phyloP scores from a whole-genome alignment of 2,888 invertebrate genomes.

The Allygus modestus region DNA sequence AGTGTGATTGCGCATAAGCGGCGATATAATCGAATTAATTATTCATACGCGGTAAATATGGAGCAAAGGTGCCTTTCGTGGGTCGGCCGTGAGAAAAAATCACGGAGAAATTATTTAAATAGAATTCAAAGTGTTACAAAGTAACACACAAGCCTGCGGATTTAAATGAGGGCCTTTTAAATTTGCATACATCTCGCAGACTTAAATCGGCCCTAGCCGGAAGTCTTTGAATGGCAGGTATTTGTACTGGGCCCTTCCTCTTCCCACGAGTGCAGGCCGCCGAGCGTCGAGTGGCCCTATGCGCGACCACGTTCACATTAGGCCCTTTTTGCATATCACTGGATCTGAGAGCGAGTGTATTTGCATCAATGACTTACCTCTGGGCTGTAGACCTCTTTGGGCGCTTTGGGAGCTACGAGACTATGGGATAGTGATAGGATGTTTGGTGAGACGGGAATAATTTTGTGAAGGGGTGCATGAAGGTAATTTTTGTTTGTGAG shows the following conservation, averaged over 20 bases:
- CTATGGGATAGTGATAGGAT: too few species aligned
- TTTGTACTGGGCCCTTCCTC: constrained; percentile 12
- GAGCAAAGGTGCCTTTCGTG: background rate
- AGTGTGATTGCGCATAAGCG: constrained; percentile 22
- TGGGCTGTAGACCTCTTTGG: background rate
- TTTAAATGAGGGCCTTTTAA: constrained; percentile 34
- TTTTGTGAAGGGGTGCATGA: too few species aligned
- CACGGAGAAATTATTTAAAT: constrained; percentile 19
- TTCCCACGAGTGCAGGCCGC: constrained; percentile 21
- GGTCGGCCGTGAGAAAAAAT: constrained; percentile 8
- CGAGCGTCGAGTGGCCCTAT: background rate
- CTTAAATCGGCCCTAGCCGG: too few species aligned
- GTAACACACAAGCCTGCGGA: constrained; percentile 38
- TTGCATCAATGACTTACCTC: background rate
- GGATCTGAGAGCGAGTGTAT: background rate
- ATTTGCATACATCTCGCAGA: constrained; percentile 40
- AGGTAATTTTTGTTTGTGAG: too few species aligned
- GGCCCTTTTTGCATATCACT: constrained; percentile 36
- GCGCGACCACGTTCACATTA: constrained; percentile 18
- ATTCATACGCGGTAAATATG: constrained; percentile 5
- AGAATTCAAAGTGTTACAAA: constrained; percentile 40
- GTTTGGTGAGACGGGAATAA: too few species aligned
- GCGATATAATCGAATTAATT: constrained; percentile 33
- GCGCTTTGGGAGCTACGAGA: too few species aligned
- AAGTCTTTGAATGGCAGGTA: constrained; percentile 35